Conservation (phyloP, 1,140 invertebrate genomes). For the Diorhabda sublineata region DNA sequence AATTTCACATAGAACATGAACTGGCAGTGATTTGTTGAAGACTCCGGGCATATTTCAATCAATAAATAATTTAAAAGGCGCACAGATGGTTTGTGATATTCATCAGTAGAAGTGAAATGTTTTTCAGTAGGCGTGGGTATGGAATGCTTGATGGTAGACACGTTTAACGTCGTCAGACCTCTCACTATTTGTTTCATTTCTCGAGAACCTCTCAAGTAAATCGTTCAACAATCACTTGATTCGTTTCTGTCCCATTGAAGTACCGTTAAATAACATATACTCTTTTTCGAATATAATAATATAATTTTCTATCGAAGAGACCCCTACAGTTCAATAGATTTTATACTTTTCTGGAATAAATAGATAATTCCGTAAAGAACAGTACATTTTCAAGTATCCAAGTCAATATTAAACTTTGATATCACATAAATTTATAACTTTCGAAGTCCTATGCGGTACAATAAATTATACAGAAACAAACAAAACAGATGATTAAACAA, state of each 20-base stretch:
- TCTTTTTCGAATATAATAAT: no score
- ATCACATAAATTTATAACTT: no score
- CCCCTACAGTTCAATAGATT: no score
- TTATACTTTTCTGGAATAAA: no score
- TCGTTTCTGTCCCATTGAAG: background rate
- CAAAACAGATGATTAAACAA: no score
- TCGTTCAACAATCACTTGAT: background rate
- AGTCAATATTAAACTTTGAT: no score
- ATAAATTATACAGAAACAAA: no score
- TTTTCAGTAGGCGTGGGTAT: background rate
- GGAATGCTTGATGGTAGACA: slow-evolving; percentile 3
- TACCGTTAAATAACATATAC: no score
- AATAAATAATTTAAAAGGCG: background rate
- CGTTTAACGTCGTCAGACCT: background rate
- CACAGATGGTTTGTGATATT: slow-evolving; percentile 13
- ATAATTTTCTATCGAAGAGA: no score
- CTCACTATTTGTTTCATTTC: slow-evolving; percentile 8
- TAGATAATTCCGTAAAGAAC: no score
- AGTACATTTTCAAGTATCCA: no score
- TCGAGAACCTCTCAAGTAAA: background rate
- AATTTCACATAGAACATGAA: background rate
- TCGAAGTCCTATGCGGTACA: no score
- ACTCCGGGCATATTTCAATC: background rate
- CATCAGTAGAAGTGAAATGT: slow-evolving; percentile 11
- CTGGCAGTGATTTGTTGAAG: background rate